Percentiles rank a stretch among this genome's conserved stretches.
Evolutionary conservation across 2,888 invertebrate genomes (phyloP).

Genomic region (Ormyrus thymus): DNA sequence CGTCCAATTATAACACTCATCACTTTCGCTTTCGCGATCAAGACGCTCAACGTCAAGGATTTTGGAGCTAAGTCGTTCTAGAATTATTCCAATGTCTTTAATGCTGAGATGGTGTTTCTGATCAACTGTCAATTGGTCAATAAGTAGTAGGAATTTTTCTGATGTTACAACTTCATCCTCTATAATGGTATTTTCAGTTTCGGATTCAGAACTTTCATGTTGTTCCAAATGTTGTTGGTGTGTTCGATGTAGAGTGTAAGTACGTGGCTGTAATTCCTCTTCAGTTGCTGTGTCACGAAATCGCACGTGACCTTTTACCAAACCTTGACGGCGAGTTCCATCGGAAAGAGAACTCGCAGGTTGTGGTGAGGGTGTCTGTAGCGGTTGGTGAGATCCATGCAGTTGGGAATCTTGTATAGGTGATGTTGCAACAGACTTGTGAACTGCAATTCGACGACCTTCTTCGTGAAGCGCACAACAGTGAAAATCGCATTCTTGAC

Average conservation of each 20-base stretch:
- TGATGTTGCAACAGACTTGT: conserved; percentile 94
- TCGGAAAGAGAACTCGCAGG: conserved; percentile 76
- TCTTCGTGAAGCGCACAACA: conserved; percentile 96
- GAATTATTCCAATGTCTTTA: conserved; percentile 95
- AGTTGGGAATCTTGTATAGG: conserved; percentile 86
- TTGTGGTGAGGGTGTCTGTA: conserved; percentile 80
- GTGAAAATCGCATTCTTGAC: conserved; percentile 93
- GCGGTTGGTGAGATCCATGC: conserved; percentile 67
- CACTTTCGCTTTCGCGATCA: conserved; percentile 93
- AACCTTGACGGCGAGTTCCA: conserved; percentile 75
- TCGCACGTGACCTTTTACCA: conserved; percentile 86
- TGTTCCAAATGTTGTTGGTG: conserved; percentile 69
- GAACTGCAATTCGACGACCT: conserved; percentile 92
- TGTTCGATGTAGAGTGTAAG: conserved; percentile 63
- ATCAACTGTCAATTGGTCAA: conserved; percentile 94
- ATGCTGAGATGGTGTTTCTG: conserved; percentile 94
- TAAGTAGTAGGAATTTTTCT: conserved; percentile 93
- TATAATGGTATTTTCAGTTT: conserved; percentile 94
- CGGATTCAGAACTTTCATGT: conserved; percentile 93
- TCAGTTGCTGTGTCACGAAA: conserved; percentile 88
- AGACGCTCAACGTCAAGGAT: conserved; percentile 94
- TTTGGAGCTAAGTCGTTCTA: conserved; percentile 93
- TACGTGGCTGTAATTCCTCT: conserved; percentile 59
- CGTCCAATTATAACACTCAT: conserved; percentile 97
- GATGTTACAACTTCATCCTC: conserved; percentile 93